Conservation (phyloP, 1,140 invertebrate genomes). For the Telenomus remus region DNA sequence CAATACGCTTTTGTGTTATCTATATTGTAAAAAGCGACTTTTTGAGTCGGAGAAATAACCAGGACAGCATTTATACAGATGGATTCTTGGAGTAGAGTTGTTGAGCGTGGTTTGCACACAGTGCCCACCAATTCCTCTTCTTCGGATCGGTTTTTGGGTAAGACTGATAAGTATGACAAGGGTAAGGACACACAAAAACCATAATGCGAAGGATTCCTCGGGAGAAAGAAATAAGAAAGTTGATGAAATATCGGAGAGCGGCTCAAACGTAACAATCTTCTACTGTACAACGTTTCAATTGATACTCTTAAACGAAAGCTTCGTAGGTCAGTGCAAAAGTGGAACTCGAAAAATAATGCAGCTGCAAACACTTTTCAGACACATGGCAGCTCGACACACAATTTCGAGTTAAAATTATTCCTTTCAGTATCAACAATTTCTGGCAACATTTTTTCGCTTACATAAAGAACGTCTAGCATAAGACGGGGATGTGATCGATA, state of each 20-base stretch:
- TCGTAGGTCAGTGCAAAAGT: conserved; percentile 49
- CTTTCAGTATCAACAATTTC: no score
- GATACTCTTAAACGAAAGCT: conserved; percentile 61
- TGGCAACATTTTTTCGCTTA: no score
- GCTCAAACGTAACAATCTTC: conserved; percentile 74
- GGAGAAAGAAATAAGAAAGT: conserved; percentile 72
- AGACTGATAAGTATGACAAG: conserved; percentile 36
- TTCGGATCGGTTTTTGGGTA: conserved; percentile 52
- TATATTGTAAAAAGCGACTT: conserved; percentile 30
- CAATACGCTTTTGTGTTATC: conserved; percentile 12
- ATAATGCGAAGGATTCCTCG: conserved; percentile 28
- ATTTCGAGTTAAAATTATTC: no score
- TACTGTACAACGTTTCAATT: conserved; percentile 72
- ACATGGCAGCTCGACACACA: no score
- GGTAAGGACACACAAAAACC: conserved; percentile 5
- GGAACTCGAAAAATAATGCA: no score
- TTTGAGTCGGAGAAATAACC: conserved; percentile 61
- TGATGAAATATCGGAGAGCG: conserved; percentile 75
- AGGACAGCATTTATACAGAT: conserved; percentile 61
- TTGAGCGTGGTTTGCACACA: conserved; percentile 66
- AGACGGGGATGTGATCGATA: no score
- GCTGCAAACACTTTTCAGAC: no score
- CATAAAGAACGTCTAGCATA: no score
- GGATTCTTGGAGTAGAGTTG: conserved; percentile 66
- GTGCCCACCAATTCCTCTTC: conserved; percentile 52